Conservation (phyloP, 2,797 vertebrate genomes). For the Catamblyrhynchus diadema region DNA sequence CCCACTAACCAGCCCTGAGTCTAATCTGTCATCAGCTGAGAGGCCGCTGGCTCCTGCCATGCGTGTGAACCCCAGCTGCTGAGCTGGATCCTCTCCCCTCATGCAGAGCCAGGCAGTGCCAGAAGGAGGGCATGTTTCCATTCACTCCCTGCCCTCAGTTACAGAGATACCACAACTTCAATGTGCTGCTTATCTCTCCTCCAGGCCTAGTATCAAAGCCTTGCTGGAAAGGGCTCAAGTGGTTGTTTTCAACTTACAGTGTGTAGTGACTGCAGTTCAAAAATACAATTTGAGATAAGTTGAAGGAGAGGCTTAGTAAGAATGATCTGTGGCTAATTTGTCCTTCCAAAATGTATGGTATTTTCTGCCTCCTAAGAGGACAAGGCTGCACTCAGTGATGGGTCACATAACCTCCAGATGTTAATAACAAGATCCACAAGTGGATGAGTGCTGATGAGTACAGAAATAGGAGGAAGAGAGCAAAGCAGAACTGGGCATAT, state of each 20-base stretch:
- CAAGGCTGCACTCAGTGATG: not conserved
- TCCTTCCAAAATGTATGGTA: not conserved
- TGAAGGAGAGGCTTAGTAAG: slow-evolving; percentile 30
- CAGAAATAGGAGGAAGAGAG: not conserved
- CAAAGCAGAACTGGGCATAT: not conserved
- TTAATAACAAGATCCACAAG: not conserved
- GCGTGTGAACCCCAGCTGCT: not conserved
- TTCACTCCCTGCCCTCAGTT: slow-evolving; percentile 20
- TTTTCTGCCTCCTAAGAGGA: slow-evolving; percentile 6
- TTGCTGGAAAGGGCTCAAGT: slow-evolving; percentile 2
- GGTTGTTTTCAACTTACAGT: slow-evolving; percentile 35
- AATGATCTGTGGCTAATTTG: not conserved
- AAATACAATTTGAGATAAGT: slow-evolving; percentile 23
- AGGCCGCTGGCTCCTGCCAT: not conserved
- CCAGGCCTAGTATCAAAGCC: slow-evolving; percentile 7
- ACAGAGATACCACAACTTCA: not conserved
- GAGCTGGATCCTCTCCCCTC: not conserved
- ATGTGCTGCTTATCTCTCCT: slow-evolving; percentile 31
- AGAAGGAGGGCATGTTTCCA: slow-evolving; percentile 37
- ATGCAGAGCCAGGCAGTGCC: slow-evolving; percentile 12
- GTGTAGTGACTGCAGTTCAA: not conserved
- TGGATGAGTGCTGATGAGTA: not conserved
- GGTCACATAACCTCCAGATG: not conserved
- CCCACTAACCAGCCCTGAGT: slow-evolving; percentile 24
- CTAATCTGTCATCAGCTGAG: slow-evolving; percentile 55